phyloP scores from a whole-genome alignment of 2,888 invertebrate species.

The Disparrhopalites patrizii region DNA sequence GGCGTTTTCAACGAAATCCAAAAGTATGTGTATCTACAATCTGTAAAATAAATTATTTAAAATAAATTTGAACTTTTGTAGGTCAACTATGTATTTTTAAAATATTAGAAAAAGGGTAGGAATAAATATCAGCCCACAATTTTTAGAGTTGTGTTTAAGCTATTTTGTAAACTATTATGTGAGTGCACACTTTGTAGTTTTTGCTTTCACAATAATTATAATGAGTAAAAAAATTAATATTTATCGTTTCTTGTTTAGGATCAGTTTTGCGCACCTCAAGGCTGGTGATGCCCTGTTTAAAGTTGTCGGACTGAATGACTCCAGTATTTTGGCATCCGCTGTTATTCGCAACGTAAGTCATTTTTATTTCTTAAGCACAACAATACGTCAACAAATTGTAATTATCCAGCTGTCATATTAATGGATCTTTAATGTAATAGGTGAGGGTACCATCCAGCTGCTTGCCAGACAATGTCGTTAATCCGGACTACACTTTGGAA shows the following conservation, averaged over 20 bases:
- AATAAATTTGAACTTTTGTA: not conserved
- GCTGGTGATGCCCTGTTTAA: conserved; percentile 49
- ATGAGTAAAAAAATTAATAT: no score
- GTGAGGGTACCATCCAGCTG: conserved; percentile 66
- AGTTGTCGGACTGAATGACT: conserved; percentile 47
- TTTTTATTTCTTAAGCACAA: not conserved
- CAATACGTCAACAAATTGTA: not conserved
- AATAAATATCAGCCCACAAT: not conserved
- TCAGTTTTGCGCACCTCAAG: conserved; percentile 47
- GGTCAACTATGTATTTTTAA: not conserved
- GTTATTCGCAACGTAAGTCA: conserved; percentile 45
- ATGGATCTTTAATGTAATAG: conserved; percentile 38
- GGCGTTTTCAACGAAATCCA: conserved; percentile 45
- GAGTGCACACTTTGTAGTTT: no score
- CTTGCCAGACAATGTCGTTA: conserved; percentile 56
- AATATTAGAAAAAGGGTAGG: not conserved
- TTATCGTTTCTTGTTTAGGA: no score
- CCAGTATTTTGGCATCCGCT: conserved; percentile 45
- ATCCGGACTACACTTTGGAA: conserved; percentile 48
- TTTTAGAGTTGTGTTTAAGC: no score
- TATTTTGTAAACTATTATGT: no score
- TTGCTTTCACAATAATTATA: no score
- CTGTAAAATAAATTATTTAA: not conserved
- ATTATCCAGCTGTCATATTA: not conserved
- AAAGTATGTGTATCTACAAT: conserved; percentile 35